Evolutionary conservation across 2,888 invertebrate species (phyloP), one percentile per base, ranked within the genome.

Genomic region (Lithophane leautieri): DNA sequence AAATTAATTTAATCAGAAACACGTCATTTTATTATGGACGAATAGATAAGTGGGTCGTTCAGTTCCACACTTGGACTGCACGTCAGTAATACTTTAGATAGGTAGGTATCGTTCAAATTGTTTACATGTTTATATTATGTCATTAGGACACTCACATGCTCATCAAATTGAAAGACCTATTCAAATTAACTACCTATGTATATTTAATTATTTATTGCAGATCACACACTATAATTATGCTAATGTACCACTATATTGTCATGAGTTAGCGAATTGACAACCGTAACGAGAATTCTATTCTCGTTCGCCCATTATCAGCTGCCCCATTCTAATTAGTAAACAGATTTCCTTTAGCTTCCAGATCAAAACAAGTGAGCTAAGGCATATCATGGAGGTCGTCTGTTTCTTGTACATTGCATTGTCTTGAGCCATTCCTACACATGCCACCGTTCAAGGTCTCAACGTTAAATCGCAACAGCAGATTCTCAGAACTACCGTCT

Each of bases 391-490:
- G 82, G 88, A 85, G 81, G 81, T 84, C 85, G 83, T 73, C 52
- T 82, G 70, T 79, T 83, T 74, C 76, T 82, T 79, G 71, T 72
- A 71, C 78, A 71, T 78, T 72, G 73, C 76, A 74, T 90, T 74
- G 75, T 92, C 91, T 91, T 90, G 91, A 89, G 85, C 73, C 77
- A 78, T 83, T 12, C 67, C 56, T 56, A 85, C 82, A 86, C 84
- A 88, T 89, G 89, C 88, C 88, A 85, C 84, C 76, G 76, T 83
- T 86, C 90, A 91, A 90, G 90, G 92, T 86, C 81, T 81, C 66
- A 56, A 50, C 74, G 84, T 83, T 78, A 82, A 79, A 84, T 73
- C 68, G 81, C 60, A 76, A 42, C 84, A 83, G 80, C 78, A 73
- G 83, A 83, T 89, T 90, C 89, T 86, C 67, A 79, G 89, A 90